Evolutionary conservation across 64 coral and sea anemone species (phyloP), one percentile per base, ranked within the genome.

Genomic region (Stichodactyla helianthus): DNA sequence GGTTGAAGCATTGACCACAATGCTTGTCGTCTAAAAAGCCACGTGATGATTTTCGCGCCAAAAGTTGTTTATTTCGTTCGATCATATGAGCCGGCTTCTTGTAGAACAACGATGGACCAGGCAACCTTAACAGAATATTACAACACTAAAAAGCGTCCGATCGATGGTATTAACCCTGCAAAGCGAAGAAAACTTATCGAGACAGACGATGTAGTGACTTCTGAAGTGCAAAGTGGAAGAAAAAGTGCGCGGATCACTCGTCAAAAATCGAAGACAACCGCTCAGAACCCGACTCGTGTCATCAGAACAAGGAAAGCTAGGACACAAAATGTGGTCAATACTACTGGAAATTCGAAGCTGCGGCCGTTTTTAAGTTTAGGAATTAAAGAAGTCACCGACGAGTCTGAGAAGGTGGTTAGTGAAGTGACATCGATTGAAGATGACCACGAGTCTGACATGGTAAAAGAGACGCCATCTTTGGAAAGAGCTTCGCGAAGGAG

Each of bases 131-230:
- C 88, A 51, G 91, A 97, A 53, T 97, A 79, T 87, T 97, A 89
- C 71, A 67, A 63, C 3, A 78, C 94, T 25, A 89, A 83, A 90
- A 97, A 89, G 77, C 88, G 92, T 50, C 91, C 88, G 16, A 87
- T 89, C 10, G 94, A 97, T 88, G 94, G 88, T 23, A 51, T 97
- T 54, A 91, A 97, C 55, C 90, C 94, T 10, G 91, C 94, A 12
- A 97, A 97, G 82, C 80, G 94, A 87, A 97, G 94, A 93, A 97
- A 97, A 90, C 62, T 92, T 6, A 83, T 90, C 50, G 81, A 70
- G 57, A 65, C 88, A 84, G 94, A 90, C 7, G 63, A 63, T 54
- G 20, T n/a, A 84, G 60, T 11, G 53, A 79, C 57, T 85, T 64
- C 54, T 26, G 52, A 58, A 6, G 51, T 86, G 23, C 15, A 71